These are phyloP conservation scores for Melanotaenia nigrans DNA, from an alignment of 2,797 vertebrate genomes.

Conservation along the genomic window DNA sequence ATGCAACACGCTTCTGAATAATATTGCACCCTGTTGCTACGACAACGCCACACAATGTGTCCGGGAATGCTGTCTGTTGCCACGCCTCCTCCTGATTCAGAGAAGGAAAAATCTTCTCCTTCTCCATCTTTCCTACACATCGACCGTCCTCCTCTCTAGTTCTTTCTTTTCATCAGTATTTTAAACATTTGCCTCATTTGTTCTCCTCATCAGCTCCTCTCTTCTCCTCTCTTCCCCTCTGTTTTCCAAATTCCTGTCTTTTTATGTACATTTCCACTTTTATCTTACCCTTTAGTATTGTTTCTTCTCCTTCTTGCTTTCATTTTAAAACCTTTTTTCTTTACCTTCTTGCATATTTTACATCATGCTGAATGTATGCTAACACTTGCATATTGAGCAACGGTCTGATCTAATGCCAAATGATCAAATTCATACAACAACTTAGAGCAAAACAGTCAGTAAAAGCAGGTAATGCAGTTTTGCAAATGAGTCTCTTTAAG, in stretches of 20 bases:
- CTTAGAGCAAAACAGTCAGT: slow-evolving; percentile 1
- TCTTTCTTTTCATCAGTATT: neutral
- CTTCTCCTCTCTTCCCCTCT: neutral
- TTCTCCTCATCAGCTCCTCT: neutral
- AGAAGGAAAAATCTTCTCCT: slow-evolving; percentile 55
- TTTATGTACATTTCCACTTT: neutral
- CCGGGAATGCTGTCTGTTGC: slow-evolving; percentile 73
- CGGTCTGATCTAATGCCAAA: neutral
- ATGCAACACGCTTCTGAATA: slow-evolving; percentile 70
- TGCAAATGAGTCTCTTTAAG: neutral
- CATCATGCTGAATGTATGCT: neutral
- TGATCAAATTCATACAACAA: neutral
- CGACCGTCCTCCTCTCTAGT: neutral
- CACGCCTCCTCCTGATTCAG: slow-evolving; percentile 51
- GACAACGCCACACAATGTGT: slow-evolving; percentile 79
- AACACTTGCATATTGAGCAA: neutral
- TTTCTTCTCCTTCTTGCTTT: neutral
- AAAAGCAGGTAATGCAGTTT: slow-evolving; percentile 15
- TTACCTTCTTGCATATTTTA: neutral
- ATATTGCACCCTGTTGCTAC: slow-evolving; percentile 73
- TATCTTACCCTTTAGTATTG: neutral
- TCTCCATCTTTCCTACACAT: slow-evolving; percentile 19
- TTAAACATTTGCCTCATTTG: slow-evolving; percentile 15
- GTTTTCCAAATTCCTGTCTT: neutral
- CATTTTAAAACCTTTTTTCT: neutral